Percentiles rank a stretch among this genome's conserved stretches.
phyloP scores from a whole-genome alignment of 2,888 invertebrate species.

The Diaperis boleti region DNA sequence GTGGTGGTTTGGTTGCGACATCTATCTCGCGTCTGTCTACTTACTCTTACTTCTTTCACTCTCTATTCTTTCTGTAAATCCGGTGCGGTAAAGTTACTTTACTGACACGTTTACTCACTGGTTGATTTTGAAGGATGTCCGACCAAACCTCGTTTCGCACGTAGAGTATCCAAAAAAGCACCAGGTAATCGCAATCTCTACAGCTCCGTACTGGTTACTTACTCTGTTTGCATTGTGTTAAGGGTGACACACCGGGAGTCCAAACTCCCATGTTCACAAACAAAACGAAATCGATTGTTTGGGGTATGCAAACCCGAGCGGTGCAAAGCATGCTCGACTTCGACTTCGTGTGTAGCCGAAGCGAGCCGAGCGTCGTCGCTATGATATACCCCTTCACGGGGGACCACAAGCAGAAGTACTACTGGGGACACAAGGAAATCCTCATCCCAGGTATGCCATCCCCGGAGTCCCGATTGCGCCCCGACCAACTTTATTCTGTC shows the following conservation, averaged over 20 bases:
- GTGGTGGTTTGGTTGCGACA: constrained; percentile 36
- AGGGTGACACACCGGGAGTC: constrained; percentile 57
- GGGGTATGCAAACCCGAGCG: constrained; percentile 99
- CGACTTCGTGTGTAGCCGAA: constrained; percentile 92
- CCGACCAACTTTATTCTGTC: no score
- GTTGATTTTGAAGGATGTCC: constrained; percentile 36
- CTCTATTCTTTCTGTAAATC: neutral
- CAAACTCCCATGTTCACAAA: constrained; percentile 78
- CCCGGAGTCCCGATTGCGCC: no score
- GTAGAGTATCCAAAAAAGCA: constrained; percentile 24
- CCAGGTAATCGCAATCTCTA: constrained; percentile 35
- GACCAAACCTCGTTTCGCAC: constrained; percentile 30
- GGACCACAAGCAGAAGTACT: constrained; percentile 99
- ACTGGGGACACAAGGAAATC: constrained; percentile 99
- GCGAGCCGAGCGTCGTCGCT: constrained; percentile 93
- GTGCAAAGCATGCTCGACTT: constrained; percentile 98
- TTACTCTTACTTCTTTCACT: no score
- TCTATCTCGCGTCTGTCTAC: neutral
- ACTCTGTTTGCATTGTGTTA: constrained; percentile 33
- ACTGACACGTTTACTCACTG: neutral
- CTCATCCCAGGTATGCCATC: constrained; percentile 77
- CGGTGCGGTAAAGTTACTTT: no score
- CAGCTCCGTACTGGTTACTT: constrained; percentile 28
- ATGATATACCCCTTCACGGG: constrained; percentile 99
- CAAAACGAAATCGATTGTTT: constrained; percentile 92